These are phyloP conservation scores for Plestiodon gilberti DNA, from an alignment of 2,113 vertebrate species.

Conservation along the genomic window DNA sequence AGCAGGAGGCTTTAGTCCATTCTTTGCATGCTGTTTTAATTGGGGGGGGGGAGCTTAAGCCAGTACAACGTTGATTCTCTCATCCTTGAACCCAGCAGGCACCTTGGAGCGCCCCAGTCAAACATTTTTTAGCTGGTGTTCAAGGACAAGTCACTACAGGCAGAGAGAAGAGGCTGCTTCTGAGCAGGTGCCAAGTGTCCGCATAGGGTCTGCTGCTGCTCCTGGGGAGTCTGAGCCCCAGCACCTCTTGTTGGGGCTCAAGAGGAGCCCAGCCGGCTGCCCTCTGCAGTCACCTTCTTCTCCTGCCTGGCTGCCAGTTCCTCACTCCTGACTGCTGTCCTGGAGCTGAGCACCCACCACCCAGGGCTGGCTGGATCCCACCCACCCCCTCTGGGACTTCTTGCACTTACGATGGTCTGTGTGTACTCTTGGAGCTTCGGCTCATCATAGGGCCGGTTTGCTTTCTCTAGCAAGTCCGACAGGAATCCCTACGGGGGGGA, in stretches of 20 bases:
- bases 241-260: not conserved
- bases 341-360: not conserved
- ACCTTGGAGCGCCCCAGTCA: not conserved
- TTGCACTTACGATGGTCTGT: slow-evolving; percentile 89
- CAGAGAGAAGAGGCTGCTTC: not conserved
- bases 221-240: not conserved
- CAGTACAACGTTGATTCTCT: not conserved
- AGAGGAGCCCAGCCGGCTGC: too few species aligned
- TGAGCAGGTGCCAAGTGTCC: not conserved
- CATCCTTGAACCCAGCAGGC: not conserved
- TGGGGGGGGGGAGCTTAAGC: too few species aligned
- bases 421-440: slow-evolving; percentile 95
- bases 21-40: too few species aligned
- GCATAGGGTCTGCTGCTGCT: too few species aligned
- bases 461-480: slow-evolving; percentile 94
- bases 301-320: not conserved
- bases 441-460: slow-evolving; percentile 91
- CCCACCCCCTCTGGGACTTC: rapidly evolving
- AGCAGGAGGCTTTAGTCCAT: too few species aligned
- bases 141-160: not conserved
- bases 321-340: not conserved
- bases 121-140: not conserved
- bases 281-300: not conserved
- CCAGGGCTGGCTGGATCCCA: too few species aligned
- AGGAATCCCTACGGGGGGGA: slow-evolving; percentile 86